phyloP scores from a whole-genome alignment of 2,888 invertebrate species.

The Tetheella fluctuosa region DNA sequence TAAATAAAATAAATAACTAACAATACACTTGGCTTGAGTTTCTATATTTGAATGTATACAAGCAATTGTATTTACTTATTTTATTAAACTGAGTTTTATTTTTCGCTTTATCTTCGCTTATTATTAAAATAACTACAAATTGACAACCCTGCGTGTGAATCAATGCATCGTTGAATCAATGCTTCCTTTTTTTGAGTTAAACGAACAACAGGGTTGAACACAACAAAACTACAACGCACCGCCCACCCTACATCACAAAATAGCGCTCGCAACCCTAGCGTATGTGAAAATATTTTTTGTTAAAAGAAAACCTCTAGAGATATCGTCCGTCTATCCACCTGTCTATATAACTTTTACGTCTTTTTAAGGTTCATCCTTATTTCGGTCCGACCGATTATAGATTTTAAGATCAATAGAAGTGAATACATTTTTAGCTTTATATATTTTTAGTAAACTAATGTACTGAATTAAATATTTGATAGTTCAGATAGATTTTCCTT shows the following conservation, averaged over 20 bases:
- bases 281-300: background rate
- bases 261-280: background rate
- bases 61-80: too few species aligned
- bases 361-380: background rate
- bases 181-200: background rate
- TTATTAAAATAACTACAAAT: background rate
- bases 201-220: background rate
- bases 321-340: conserved; percentile 1
- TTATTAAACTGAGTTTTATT: too few species aligned
- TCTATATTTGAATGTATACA: too few species aligned
- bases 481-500: too few species aligned
- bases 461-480: too few species aligned
- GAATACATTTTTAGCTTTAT: too few species aligned
- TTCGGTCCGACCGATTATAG: background rate
- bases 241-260: background rate
- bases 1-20: too few species aligned
- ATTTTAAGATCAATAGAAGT: background rate
- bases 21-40: too few species aligned
- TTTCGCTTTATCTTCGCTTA: too few species aligned
- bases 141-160: background rate
- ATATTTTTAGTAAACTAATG: too few species aligned
- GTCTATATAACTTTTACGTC: background rate
- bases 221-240: background rate
- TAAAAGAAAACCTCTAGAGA: background rate
- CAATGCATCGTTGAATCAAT: background rate